These are phyloP conservation scores for Petrocephalus sullivani DNA, from an alignment of 2,797 vertebrate genomes.

Conservation along the genomic window DNA sequence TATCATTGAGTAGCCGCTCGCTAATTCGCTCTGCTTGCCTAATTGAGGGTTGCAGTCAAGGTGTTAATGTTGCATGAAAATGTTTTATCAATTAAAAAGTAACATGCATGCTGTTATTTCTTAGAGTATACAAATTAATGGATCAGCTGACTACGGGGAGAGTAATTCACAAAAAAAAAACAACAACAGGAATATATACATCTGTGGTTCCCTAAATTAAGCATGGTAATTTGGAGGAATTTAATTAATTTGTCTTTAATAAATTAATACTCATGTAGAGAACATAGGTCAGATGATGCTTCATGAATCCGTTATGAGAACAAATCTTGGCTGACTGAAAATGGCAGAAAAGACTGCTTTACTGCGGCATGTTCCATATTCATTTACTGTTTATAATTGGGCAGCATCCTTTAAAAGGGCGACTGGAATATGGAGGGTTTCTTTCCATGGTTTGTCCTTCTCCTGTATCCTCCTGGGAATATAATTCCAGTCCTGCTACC, in stretches of 20 bases:
- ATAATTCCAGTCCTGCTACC: background rate
- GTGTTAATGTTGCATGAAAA: constrained; percentile 22
- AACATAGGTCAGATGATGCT: background rate
- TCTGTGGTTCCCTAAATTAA: background rate
- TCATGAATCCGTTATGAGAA: background rate
- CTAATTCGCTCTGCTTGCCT: background rate
- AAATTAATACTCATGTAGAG: background rate
- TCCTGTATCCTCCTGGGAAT: background rate
- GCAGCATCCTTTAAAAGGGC: constrained; percentile 16
- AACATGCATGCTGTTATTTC: background rate
- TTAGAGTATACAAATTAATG: background rate
- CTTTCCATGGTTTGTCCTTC: background rate
- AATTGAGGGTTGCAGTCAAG: constrained; percentile 1
- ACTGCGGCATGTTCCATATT: background rate
- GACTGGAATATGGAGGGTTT: constrained; percentile 40
- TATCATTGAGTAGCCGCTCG: background rate
- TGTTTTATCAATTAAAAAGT: constrained; percentile 19
- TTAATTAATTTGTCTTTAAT: background rate
- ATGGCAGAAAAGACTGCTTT: background rate
- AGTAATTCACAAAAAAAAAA: background rate
- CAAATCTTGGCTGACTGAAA: background rate
- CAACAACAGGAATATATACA: background rate
- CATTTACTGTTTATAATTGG: background rate
- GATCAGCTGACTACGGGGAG: background rate
- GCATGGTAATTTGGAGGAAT: constrained; percentile 6